Conservation (phyloP, 1,140 invertebrate genomes). For the Pogonognathellus flavescens region DNA sequence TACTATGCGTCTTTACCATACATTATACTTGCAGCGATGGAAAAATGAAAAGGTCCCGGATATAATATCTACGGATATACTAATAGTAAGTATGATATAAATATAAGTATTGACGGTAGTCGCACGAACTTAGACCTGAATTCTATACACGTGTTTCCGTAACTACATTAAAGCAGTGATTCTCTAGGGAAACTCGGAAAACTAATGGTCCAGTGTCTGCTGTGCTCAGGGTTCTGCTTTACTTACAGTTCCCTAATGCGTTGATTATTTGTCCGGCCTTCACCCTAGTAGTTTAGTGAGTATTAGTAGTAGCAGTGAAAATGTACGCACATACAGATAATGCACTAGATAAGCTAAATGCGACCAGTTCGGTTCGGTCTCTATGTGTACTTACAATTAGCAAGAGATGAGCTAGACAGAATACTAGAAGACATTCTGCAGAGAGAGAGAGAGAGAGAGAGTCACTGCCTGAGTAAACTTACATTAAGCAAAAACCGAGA, state of each 20-base stretch:
- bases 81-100: not conserved
- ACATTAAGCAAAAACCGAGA: too few relatives aligned
- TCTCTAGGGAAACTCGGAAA: slow-evolving; percentile 40
- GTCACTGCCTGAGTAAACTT: too few relatives aligned
- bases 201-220: slow-evolving; percentile 31
- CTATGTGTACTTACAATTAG: too few relatives aligned
- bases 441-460: too few relatives aligned
- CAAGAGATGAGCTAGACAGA: too few relatives aligned
- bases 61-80: not conserved
- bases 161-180: slow-evolving; percentile 45
- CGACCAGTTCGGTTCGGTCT: too few relatives aligned
- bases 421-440: too few relatives aligned
- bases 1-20: not conserved
- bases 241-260: slow-evolving; percentile 32
- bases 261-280: slow-evolving; percentile 48
- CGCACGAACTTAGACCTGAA: not conserved
- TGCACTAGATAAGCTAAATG: too few relatives aligned
- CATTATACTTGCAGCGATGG: not conserved
- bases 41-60: not conserved
- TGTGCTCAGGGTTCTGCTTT: slow-evolving; percentile 5
- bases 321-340: too few relatives aligned
- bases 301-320: not conserved
- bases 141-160: slow-evolving; percentile 32
- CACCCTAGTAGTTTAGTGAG: not conserved
- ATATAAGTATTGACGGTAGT: not conserved